Evolutionary conservation across 2,888 invertebrate genomes (phyloP).

Genomic region (Ischnura elegans): DNA sequence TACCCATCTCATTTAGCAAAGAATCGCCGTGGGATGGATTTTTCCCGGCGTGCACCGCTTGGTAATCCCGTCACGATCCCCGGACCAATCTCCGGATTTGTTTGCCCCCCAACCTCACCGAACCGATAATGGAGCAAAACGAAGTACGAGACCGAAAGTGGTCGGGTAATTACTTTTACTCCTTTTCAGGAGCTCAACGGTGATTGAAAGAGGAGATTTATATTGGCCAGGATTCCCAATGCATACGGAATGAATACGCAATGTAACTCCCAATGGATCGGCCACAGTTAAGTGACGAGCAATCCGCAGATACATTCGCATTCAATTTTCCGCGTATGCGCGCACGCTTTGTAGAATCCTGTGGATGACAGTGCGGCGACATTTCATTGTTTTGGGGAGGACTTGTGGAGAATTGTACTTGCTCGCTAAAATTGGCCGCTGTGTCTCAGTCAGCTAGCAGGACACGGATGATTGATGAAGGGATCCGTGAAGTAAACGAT

Average conservation of each 20-base stretch:
- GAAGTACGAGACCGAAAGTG: constrained; percentile 16
- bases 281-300: background rate
- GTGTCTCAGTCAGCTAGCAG: no score
- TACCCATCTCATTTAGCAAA: no score
- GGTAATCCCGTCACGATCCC: background rate
- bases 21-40: background rate
- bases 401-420: no score
- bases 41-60: background rate
- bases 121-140: background rate
- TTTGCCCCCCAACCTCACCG: background rate
- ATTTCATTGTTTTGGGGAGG: no score
- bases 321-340: background rate
- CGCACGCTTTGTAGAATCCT: no score
- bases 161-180: background rate
- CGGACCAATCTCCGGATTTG: background rate
- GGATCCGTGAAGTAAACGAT: no score
- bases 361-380: no score
- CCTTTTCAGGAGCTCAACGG: background rate
- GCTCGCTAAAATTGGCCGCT: no score
- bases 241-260: background rate
- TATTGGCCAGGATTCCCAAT: background rate
- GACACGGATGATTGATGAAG: no score
- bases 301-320: background rate
- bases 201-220: constrained; percentile 35
- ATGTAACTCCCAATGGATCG: no score